Conservation (phyloP, 2,113 vertebrate species). For the Xiphophorus maculatus region DNA sequence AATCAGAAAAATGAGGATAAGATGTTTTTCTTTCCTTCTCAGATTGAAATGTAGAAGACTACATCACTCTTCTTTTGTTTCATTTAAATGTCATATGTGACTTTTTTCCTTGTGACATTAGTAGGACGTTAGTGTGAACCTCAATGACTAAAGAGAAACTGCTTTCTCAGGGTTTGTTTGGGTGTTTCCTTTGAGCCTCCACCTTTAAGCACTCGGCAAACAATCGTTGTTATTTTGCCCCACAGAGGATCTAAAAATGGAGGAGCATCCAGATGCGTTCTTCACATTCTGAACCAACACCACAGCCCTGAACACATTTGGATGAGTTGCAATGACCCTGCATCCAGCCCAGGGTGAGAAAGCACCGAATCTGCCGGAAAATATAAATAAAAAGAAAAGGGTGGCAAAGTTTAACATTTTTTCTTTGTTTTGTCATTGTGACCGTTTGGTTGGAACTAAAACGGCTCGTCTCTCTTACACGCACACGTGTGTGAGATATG, state of each 20-base stretch:
- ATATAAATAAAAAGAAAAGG: constrained; percentile 8
- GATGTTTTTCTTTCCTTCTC: constrained; percentile 42
- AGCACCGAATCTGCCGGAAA: constrained; percentile 48
- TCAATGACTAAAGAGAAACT: neutral
- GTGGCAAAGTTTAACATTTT: constrained; percentile 14
- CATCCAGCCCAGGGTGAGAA: constrained; percentile 53
- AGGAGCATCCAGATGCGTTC: constrained; percentile 63
- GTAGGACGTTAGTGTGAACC: neutral
- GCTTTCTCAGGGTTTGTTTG: neutral
- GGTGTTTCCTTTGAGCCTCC: constrained; percentile 36
- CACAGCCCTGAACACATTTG: constrained; percentile 75
- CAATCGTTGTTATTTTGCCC: constrained; percentile 51
- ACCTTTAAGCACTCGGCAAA: constrained; percentile 39
- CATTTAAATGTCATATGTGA: constrained; percentile 1
- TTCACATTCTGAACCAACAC: constrained; percentile 66
- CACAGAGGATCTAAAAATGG: constrained; percentile 47
- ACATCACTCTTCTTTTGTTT: neutral
- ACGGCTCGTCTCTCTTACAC: constrained; percentile 25
- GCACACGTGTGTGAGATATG: constrained; percentile 44
- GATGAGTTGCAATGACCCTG: constrained; percentile 70
- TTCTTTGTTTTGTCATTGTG: constrained; percentile 33
- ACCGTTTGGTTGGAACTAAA: constrained; percentile 62
- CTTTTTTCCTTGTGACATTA: neutral
- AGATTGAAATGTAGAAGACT: constrained; percentile 7
- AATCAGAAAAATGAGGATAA: constrained; percentile 1